Base-by-base conservation (phyloP, 2,888 invertebrate species). In the Neria commutata region DNA sequence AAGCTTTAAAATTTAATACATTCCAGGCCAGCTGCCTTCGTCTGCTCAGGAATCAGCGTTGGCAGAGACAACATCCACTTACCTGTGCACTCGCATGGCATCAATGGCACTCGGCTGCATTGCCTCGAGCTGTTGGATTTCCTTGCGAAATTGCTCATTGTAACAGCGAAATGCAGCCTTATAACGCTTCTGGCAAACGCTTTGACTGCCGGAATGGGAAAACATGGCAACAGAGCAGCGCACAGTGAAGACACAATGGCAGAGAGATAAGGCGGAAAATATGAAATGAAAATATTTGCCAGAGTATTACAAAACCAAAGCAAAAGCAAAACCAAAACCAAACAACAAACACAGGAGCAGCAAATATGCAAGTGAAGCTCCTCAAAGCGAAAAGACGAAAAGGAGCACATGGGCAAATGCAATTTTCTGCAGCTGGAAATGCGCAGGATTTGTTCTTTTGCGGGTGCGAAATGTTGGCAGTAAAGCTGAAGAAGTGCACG, bases 1-100 rank as follows among this genome's bases (percentile, higher is more conserved):
- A n/a, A n/a, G n/a, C n/a, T n/a, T n/a, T n/a, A n/a, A n/a, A n/a
- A n/a, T n/a, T n/a, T n/a, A n/a, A n/a, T n/a, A n/a, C n/a, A n/a
- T n/a, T n/a, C n/a, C n/a, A n/a, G n/a, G n/a, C n/a, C n/a, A n/a
- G 29, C 11, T 11, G 29, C 29, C 29, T 8, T 6, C 29, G 6
- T 29, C 11, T 6, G 6, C 29, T 8, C 29, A 29, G 11, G 11
- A 29, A 29, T 29, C 6, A 8, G 29, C 6, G 11, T 8, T 11
- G 29, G 11, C 29, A 29, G 11, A 29, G 29, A 29, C n/a, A n/a
- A n/a, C n/a, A 29, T 29, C 11, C 33, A 37, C 64, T 67, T 62
- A 81, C 81, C 81, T 79, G 71, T 82, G 80, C 54, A 82, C 74
- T 60, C 81, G 74, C 81, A 81, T 81, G 19, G 81, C 79, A 69